Percentiles rank a stretch among this genome's conserved stretches.
Evolutionary conservation across 2,113 vertebrate species (phyloP).

Genomic region (Tor tambroides): DNA sequence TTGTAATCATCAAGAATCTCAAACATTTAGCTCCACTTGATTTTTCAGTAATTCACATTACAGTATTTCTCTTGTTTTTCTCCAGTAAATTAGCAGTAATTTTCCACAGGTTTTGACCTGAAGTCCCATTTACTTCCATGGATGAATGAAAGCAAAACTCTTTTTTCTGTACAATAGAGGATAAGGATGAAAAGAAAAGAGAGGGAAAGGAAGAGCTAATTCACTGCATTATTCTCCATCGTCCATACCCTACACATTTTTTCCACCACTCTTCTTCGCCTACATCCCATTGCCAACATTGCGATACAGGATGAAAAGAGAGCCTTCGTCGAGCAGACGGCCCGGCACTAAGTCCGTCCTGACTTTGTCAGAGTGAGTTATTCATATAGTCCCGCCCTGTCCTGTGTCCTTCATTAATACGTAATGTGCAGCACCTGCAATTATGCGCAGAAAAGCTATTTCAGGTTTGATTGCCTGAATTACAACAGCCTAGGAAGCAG

Average conservation of each 20-base stretch:
- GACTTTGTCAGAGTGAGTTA: constrained; percentile 44
- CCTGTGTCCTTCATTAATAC: constrained; percentile 40
- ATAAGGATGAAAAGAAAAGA: not conserved
- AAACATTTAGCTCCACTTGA: not conserved
- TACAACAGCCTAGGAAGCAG: not conserved
- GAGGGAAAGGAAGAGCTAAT: not conserved
- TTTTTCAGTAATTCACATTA: not conserved
- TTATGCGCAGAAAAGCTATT: constrained; percentile 27
- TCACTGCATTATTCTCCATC: constrained; percentile 23
- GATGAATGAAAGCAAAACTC: not conserved
- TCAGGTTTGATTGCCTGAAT: constrained; percentile 17
- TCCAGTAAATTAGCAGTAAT: not conserved
- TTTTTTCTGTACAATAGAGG: not conserved
- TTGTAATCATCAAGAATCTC: not conserved
- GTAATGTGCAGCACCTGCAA: constrained; percentile 22
- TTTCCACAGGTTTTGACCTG: not conserved
- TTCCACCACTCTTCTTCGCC: not conserved
- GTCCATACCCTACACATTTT: not conserved
- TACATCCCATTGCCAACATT: not conserved
- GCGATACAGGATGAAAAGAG: constrained; percentile 1
- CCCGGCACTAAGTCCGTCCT: constrained; percentile 28
- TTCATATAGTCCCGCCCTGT: constrained; percentile 19
- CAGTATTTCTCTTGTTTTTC: too few relatives aligned
- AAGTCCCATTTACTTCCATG: not conserved
- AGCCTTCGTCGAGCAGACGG: constrained; percentile 6